phyloP scores from a whole-genome alignment of 2,797 vertebrate species.

The Scolopax bukidnonensis region DNA sequence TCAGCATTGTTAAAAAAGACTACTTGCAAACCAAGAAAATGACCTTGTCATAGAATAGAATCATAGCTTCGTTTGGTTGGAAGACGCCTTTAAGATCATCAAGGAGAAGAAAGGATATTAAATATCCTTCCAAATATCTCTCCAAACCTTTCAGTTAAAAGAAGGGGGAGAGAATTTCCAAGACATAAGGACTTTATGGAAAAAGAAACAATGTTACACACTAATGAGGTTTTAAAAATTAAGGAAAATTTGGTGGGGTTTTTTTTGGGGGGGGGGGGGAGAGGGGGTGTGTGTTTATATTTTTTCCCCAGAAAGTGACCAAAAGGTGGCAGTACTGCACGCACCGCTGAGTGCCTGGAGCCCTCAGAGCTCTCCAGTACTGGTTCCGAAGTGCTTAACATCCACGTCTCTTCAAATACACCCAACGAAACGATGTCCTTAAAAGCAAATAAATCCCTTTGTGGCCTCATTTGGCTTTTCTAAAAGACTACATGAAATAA shows the following conservation, averaged over 20 bases:
- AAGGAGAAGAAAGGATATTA: background rate
- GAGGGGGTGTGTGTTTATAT: too few relatives aligned
- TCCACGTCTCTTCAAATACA: conserved; percentile 41
- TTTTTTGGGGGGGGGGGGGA: too few relatives aligned
- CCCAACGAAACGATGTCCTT: background rate
- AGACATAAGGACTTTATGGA: background rate
- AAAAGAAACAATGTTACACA: conserved; percentile 14
- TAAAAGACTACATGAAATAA: background rate
- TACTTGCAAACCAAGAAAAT: background rate
- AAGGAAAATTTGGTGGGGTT: background rate
- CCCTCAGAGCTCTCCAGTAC: background rate
- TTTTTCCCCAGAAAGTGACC: conserved; percentile 31
- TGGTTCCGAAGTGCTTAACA: background rate
- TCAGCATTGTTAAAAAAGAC: background rate
- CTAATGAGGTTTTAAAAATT: background rate
- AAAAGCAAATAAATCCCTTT: background rate
- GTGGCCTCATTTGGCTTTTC: background rate
- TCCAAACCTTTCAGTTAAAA: conserved; percentile 5
- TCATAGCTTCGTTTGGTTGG: background rate
- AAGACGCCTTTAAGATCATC: background rate
- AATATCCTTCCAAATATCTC: background rate
- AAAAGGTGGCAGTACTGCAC: conserved; percentile 75
- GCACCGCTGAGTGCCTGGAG: background rate
- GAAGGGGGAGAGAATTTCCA: conserved; percentile 2
- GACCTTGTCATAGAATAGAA: background rate